Base-by-base conservation (phyloP, 2,797 vertebrate genomes). In the Pseudomugil tenellus region DNA sequence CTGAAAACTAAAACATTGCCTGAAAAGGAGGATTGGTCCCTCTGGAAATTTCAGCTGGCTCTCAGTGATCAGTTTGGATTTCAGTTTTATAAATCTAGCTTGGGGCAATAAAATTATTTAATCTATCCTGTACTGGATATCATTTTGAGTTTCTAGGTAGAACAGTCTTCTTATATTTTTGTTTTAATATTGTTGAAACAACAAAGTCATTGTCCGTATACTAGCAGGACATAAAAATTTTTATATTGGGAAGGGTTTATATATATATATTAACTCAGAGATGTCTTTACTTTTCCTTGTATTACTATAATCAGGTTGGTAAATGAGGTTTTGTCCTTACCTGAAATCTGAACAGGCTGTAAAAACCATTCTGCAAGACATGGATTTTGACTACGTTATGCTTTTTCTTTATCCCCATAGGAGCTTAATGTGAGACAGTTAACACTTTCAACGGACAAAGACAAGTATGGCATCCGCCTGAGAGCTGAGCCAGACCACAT, bases 401-500 rank as follows among this genome's bases (percentile, higher is more conserved):
- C 58, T 65, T 28, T 3, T 56, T 32, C 63, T 67, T 54, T 54
- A 34, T 60, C 65, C 67, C 6, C 25, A 0, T 79, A 99, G 98
- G 98, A 99, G 84, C 92, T 99, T 57, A 99, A 99, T 43, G 96
- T 99, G 53, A 95, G 96, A 17, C 92, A 94, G 74, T 87, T 99
- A 80, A 99, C 97, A 0, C 81, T 99, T 46, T 98, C 97, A 16
- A 95, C 95, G 0, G 95, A 99, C 87, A 99, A 99, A 87, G 95
- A 94, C 80, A 94, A 94, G 61, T 99, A 97, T 0, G 96, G 96
- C 1, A 96, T 99, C 80, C 91, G 89, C 8, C 93, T 99, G 75
- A 86, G 96, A 85, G 98, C 98, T 0, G 97, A 99, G 83, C 98
- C 98, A 0, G 97, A 99, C 91, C 97, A 99, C 93, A 97, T 98